phyloP scores from a whole-genome alignment of 2,888 invertebrate species.

The Marronus borbonicus region DNA sequence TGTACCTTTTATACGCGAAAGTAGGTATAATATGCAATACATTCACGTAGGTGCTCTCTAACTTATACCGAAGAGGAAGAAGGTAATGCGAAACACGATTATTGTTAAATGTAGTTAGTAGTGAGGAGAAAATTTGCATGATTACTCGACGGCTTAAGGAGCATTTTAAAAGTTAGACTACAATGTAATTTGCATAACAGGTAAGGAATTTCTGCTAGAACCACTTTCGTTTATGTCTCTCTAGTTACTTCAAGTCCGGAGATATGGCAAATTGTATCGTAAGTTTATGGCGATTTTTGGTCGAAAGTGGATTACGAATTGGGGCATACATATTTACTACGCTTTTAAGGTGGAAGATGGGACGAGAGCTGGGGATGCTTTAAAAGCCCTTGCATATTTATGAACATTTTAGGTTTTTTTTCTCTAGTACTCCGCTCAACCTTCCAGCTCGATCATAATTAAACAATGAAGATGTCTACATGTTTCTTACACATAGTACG shows the following conservation, averaged over 20 bases:
- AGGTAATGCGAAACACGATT: conserved; percentile 55
- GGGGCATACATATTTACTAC: conserved; percentile 59
- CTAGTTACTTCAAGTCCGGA: conserved; percentile 63
- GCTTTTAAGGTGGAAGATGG: conserved; percentile 54
- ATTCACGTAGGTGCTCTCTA: conserved; percentile 27
- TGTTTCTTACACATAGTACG: conserved; percentile 28
- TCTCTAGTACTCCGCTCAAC: conserved; percentile 26
- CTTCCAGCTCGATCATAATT: conserved; percentile 24
- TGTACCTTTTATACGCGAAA: conserved; percentile 18
- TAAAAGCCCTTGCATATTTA: conserved; percentile 60
- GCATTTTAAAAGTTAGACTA: conserved; percentile 70
- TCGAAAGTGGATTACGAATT: conserved; percentile 61
- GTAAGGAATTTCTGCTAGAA: conserved; percentile 62
- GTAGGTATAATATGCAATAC: conserved; percentile 6
- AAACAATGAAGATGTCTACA: conserved; percentile 28
- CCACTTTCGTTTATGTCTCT: conserved; percentile 67
- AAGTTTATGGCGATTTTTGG: conserved; percentile 63
- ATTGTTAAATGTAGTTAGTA: conserved; percentile 55
- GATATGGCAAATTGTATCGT: conserved; percentile 67
- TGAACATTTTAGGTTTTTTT: conserved; percentile 52
- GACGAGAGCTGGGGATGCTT: conserved; percentile 43
- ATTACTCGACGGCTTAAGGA: conserved; percentile 67
- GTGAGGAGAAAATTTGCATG: conserved; percentile 63
- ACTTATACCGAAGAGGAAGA: conserved; percentile 29
- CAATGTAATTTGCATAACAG: conserved; percentile 70